Conservation (phyloP, 2,888 invertebrate genomes). For the Cremastobaeus sp. region DNA sequence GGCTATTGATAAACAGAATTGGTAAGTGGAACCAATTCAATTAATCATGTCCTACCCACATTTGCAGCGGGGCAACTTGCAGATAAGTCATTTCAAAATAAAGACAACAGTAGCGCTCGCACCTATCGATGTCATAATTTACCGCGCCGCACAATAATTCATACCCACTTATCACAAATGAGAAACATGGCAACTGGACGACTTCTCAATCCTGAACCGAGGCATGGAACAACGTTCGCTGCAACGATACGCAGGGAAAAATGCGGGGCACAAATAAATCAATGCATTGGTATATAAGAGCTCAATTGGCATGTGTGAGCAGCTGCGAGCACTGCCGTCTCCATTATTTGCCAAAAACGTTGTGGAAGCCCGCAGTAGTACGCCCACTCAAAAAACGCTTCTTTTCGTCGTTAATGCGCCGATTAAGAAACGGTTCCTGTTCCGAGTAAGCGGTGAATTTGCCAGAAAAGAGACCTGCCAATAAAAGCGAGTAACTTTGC, state of each 20-base stretch:
- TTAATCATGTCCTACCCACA: neutral
- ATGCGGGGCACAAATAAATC: conserved; percentile 21
- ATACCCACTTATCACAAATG: conserved; percentile 20
- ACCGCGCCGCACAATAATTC: conserved; percentile 4
- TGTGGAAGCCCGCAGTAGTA: neutral
- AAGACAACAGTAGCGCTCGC: neutral
- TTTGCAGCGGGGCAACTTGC: neutral
- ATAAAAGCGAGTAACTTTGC: too few species aligned
- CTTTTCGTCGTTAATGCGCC: too few species aligned
- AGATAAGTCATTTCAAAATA: conserved; percentile 18
- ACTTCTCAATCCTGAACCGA: neutral
- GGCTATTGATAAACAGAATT: too few species aligned
- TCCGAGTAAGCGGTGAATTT: too few species aligned
- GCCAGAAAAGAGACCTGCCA: too few species aligned
- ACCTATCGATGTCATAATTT: conserved; percentile 21
- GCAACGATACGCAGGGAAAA: neutral
- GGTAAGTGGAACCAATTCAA: neutral
- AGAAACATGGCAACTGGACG: conserved; percentile 10
- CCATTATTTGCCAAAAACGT: conserved; percentile 27
- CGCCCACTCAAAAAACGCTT: conserved; percentile 10
- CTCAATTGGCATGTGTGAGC: conserved; percentile 21
- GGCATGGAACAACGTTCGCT: conserved; percentile 22
- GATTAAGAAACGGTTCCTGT: too few species aligned
- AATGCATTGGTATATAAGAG: conserved; percentile 16
- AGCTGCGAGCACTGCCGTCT: neutral